These are phyloP conservation scores for Rhaphigaster nebulosa DNA, from an alignment of 2,888 invertebrate genomes.

Conservation along the genomic window DNA sequence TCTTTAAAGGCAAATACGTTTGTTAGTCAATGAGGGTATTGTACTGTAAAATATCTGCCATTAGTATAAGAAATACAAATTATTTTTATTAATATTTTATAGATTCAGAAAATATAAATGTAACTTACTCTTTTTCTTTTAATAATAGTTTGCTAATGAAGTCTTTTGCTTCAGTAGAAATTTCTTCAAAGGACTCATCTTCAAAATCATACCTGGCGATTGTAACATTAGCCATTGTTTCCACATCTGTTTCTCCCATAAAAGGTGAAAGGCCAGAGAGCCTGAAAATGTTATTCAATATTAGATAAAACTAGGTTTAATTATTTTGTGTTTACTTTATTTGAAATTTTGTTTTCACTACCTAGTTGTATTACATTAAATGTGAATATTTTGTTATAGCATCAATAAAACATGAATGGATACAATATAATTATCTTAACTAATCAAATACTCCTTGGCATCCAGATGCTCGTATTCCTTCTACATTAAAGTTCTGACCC, in stretches of 20 bases:
- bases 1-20: too few species aligned
- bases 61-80: not conserved
- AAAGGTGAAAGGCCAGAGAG: conserved; percentile 97
- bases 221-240: conserved; percentile 99
- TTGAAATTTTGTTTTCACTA: not conserved
- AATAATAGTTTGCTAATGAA: conserved; percentile 92
- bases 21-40: too few species aligned
- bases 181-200: conserved; percentile 95
- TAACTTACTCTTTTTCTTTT: conserved; percentile 90
- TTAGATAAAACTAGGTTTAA: not conserved
- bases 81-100: not conserved
- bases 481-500: too few species aligned
- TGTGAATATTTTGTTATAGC: too few species aligned
- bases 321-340: not conserved
- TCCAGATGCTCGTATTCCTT: too few species aligned
- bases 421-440: too few species aligned
- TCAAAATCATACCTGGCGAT: conserved; percentile 97
- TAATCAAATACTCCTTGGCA: too few species aligned
- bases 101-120: conserved; percentile 7
- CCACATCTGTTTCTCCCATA: conserved; percentile 97
- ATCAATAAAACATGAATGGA: too few species aligned
- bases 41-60: too few species aligned
- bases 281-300: conserved; percentile 70
- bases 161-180: conserved; percentile 95
- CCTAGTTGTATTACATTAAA: not conserved